A percentile compares a stretch with the other conserved stretches of the same genome.
Evolutionary conservation across 2,888 invertebrate genomes (phyloP).

Genomic region (Rhagium mordax): DNA sequence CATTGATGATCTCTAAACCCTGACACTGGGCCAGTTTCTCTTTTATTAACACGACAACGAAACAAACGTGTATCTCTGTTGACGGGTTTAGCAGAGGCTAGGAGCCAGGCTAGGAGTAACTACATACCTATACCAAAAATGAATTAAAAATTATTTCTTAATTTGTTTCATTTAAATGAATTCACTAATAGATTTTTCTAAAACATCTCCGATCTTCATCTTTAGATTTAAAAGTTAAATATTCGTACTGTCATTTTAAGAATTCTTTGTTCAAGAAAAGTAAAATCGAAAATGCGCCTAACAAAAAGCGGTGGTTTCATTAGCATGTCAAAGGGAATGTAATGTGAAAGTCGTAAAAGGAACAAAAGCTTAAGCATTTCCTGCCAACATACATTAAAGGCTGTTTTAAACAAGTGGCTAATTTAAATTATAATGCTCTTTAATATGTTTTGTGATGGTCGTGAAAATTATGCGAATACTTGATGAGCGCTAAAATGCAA

Average conservation of each 20-base stretch:
- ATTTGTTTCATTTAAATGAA: background rate
- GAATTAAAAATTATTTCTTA: background rate
- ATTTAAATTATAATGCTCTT: background rate
- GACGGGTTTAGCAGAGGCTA: too few species aligned
- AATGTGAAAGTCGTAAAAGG: background rate
- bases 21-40: too few species aligned
- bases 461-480: background rate
- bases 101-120: too few species aligned
- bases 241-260: background rate
- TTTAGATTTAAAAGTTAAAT: background rate
- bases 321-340: conserved; percentile 18
- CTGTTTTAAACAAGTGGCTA: conserved; percentile 9
- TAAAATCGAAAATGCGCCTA: conserved; percentile 9
- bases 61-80: too few species aligned
- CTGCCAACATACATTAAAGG: conserved; percentile 4
- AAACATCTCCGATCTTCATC: background rate
- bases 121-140: background rate
- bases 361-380: conserved; percentile 1
- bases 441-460: background rate
- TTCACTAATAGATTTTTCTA: background rate
- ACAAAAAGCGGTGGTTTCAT: conserved; percentile 17
- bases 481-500: too few species aligned
- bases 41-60: too few species aligned
- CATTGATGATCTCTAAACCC: too few species aligned
- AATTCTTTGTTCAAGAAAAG: conserved; percentile 1